phyloP scores from a whole-genome alignment of 2,797 vertebrate genomes.

The Lepidocolaptes lacrymiger region DNA sequence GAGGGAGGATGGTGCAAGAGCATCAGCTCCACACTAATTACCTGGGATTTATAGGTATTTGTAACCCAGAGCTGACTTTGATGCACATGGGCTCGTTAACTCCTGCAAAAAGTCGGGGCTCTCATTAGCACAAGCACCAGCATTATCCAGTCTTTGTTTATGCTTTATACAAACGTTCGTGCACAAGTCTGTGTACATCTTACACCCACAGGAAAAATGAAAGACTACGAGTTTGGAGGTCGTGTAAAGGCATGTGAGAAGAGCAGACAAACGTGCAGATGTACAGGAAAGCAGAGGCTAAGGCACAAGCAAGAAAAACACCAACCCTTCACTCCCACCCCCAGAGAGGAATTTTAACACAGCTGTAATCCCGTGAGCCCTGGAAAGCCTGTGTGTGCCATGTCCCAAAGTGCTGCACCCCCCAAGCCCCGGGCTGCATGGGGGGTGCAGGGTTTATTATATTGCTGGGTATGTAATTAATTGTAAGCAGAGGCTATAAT shows the following conservation, averaged over 20 bases:
- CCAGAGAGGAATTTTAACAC: constrained; percentile 13
- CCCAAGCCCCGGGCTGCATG: neutral
- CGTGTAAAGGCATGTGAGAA: constrained; percentile 56
- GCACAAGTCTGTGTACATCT: constrained; percentile 15
- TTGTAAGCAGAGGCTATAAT: neutral
- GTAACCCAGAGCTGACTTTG: neutral
- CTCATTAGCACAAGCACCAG: neutral
- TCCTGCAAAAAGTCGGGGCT: neutral
- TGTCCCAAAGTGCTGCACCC: neutral
- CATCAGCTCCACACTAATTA: neutral
- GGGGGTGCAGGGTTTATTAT: neutral
- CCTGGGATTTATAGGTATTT: neutral
- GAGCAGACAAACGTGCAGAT: constrained; percentile 37
- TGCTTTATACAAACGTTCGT: neutral
- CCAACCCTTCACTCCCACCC: neutral
- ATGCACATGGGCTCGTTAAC: neutral
- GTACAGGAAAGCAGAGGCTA: neutral
- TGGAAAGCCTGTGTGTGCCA: neutral
- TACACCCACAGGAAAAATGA: constrained; percentile 51
- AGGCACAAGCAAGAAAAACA: constrained; percentile 35
- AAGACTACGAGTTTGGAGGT: constrained; percentile 13
- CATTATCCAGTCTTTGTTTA: neutral
- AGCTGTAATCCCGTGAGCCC: constrained; percentile 23
- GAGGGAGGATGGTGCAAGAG: neutral
- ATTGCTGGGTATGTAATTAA: neutral